Evolutionary conservation across 2,797 vertebrate genomes (phyloP).

Genomic region (Dicrostonyx torquatus): DNA sequence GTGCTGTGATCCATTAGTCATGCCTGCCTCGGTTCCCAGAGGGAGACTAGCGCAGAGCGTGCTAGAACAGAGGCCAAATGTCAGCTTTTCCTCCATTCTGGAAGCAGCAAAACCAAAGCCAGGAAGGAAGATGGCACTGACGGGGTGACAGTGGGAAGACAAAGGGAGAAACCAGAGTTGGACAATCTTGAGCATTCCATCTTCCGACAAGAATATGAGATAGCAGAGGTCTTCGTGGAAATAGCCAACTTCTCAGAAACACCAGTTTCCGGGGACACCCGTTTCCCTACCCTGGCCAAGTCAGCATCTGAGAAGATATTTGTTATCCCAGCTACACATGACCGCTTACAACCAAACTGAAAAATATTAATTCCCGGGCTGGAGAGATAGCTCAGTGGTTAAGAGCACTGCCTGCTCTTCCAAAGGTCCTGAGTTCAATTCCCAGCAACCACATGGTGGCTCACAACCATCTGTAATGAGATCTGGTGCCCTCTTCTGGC

Average conservation of each 20-base stretch:
- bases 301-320: conserved; percentile 10
- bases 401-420: no score
- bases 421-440: no score
- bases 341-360: conserved; percentile 74
- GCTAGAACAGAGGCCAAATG: not conserved
- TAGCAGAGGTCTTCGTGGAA: not conserved
- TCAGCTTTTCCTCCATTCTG: not conserved
- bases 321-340: conserved; percentile 73
- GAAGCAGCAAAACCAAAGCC: not conserved
- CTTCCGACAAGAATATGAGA: not conserved
- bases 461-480: no score
- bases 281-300: not conserved
- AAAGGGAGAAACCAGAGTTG: not conserved
- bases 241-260: not conserved
- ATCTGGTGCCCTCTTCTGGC: no score
- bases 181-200: not conserved
- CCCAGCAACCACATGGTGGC: no score
- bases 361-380: conserved; percentile 78
- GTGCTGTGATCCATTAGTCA: not conserved
- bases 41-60: fast-evolving
- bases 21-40: not conserved
- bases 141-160: fast-evolving
- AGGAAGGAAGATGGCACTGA: not conserved
- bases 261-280: not conserved
- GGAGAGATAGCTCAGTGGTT: no score